These are phyloP conservation scores for Andrena praecox DNA, from an alignment of 2,888 invertebrate genomes.

Conservation along the genomic window DNA sequence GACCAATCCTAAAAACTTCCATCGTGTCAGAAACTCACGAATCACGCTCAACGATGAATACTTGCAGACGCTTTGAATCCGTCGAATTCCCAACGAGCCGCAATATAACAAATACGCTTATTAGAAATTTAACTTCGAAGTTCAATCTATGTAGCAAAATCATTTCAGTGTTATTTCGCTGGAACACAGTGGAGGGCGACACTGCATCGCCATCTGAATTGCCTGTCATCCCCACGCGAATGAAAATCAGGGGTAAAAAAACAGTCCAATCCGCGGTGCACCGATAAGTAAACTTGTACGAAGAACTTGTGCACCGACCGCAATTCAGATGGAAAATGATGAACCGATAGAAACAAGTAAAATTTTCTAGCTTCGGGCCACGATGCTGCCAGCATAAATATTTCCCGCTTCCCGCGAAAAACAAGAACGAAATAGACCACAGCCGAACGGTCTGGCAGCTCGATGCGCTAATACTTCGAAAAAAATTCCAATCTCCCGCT, in stretches of 20 bases:
- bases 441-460: slow-evolving; percentile 27
- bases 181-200: not conserved
- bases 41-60: too few relatives aligned
- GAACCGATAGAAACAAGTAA: slow-evolving; percentile 16
- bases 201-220: not conserved
- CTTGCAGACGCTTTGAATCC: too few relatives aligned
- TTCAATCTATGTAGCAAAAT: not conserved
- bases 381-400: slow-evolving; percentile 13
- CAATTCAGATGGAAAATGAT: slow-evolving; percentile 10
- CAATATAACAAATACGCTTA: not conserved
- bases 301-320: not conserved
- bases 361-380: not conserved
- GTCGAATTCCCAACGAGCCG: not conserved
- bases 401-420: slow-evolving; percentile 6
- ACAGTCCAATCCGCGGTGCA: not conserved
- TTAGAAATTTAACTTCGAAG: not conserved
- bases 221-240: not conserved
- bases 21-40: too few relatives aligned
- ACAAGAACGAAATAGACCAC: slow-evolving; percentile 7
- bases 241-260: not conserved
- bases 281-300: slow-evolving; percentile 17
- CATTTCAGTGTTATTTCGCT: not conserved
- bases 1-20: too few relatives aligned
- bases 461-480: slow-evolving; percentile 17
- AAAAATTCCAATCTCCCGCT: slow-evolving; percentile 43